phyloP scores from a whole-genome alignment of 2,797 vertebrate species.

The Pagetopsis macropterus region DNA sequence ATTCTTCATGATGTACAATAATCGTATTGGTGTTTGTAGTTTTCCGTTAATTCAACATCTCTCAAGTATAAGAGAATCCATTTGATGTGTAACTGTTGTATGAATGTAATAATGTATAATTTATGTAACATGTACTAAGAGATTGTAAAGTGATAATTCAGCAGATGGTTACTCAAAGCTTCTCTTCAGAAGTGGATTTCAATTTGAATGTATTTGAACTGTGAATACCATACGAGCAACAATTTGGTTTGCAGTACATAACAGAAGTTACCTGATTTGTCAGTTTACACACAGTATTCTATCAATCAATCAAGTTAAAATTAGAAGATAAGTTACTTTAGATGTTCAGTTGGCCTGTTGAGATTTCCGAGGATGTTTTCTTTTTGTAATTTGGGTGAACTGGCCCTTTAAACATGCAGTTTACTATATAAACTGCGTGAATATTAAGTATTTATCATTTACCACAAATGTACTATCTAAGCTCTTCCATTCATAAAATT shows the following conservation, averaged over 20 bases:
- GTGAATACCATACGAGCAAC: conserved; percentile 7
- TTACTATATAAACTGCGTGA: conserved; percentile 2
- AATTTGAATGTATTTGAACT: conserved; percentile 12
- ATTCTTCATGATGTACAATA: conserved; percentile 54
- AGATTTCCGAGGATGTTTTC: not conserved
- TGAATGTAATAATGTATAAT: conserved; percentile 37
- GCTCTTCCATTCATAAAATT: conserved; percentile 3
- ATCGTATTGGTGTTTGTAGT: conserved; percentile 53
- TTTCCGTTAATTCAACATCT: conserved; percentile 42
- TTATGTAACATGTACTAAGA: conserved; percentile 28
- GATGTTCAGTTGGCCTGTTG: not conserved
- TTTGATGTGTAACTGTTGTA: conserved; percentile 50
- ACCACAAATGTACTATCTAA: not conserved
- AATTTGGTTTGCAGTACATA: not conserved
- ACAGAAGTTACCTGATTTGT: not conserved
- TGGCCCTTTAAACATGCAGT: conserved; percentile 31
- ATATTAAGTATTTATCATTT: not conserved
- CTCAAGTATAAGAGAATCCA: conserved; percentile 37
- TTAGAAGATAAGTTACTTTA: not conserved
- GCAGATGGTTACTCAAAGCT: conserved; percentile 22
- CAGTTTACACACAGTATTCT: conserved; percentile 9
- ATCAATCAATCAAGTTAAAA: not conserved
- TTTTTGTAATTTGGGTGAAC: conserved; percentile 9
- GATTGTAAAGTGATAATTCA: conserved; percentile 9
- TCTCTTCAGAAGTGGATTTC: conserved; percentile 2